Evolutionary conservation across 2,888 invertebrate species (phyloP).

Genomic region (Sisyra terminalis): DNA sequence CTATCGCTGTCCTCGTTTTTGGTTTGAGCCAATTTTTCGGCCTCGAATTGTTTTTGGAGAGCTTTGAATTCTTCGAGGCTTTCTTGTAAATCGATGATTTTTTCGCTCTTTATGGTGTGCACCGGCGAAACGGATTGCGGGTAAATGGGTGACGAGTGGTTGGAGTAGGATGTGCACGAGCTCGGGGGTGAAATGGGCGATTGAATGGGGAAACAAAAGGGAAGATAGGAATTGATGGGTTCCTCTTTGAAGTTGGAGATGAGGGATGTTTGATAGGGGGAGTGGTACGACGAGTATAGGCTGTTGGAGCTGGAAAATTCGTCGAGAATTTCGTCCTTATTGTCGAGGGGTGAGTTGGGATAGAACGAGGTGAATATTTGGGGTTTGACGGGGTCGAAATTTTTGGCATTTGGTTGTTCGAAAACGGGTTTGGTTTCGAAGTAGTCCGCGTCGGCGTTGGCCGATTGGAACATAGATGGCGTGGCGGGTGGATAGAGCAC

Average conservation of each 20-base stretch:
- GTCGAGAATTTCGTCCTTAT: constrained; percentile 24
- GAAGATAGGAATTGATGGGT: constrained; percentile 33
- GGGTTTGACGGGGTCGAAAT: constrained; percentile 14
- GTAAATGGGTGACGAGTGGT: constrained; percentile 32
- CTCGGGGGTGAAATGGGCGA: constrained; percentile 40
- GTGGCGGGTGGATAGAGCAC: constrained; percentile 19
- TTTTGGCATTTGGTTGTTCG: background rate
- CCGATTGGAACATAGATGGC: constrained; percentile 23
- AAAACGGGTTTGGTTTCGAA: background rate
- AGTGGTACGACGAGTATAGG: constrained; percentile 20
- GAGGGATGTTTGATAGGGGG: constrained; percentile 14
- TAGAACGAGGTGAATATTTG: constrained; percentile 24
- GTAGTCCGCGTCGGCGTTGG: background rate
- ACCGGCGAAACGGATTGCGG: constrained; percentile 18
- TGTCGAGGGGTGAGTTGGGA: constrained; percentile 18
- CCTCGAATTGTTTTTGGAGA: constrained; percentile 24
- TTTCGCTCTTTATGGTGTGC: constrained; percentile 34
- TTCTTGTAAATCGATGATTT: constrained; percentile 43
- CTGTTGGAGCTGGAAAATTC: constrained; percentile 25
- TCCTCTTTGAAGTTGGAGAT: constrained; percentile 31
- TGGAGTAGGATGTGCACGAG: constrained; percentile 36
- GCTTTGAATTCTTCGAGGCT: constrained; percentile 39
- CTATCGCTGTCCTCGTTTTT: background rate
- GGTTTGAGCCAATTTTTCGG: background rate
- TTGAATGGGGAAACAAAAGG: constrained; percentile 30